A percentile compares a stretch with the other conserved stretches of the same genome.
phyloP scores from a whole-genome alignment of 2,888 invertebrate species.

The Seira ritae region DNA sequence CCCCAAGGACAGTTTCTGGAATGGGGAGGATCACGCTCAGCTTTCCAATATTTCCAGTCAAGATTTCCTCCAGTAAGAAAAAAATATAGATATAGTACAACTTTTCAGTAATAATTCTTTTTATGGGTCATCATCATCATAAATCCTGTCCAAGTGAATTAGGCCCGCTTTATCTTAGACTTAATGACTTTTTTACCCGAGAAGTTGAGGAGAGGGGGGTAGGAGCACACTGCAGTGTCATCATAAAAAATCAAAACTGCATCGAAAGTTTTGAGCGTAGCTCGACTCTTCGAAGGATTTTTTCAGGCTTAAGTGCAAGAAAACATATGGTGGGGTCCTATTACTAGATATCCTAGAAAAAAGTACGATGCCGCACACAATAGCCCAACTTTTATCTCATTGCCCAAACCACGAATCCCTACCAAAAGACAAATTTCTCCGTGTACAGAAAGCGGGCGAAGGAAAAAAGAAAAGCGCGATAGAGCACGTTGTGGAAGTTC shows the following conservation, averaged over 20 bases:
- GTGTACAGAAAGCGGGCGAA: background rate
- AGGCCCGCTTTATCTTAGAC: background rate
- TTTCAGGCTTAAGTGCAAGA: background rate
- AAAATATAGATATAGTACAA: background rate
- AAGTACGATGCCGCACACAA: background rate
- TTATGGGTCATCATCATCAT: conserved; percentile 7
- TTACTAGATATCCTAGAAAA: background rate
- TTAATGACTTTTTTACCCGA: background rate
- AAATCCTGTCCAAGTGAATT: background rate
- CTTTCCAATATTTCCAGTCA: conserved; percentile 53
- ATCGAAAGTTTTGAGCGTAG: background rate
- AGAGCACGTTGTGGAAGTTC: background rate
- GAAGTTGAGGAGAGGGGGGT: background rate
- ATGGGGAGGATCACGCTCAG: conserved; percentile 36
- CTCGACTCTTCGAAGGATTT: background rate
- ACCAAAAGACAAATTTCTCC: background rate
- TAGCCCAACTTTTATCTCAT: background rate
- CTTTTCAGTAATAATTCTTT: conserved; percentile 9
- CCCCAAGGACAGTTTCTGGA: conserved; percentile 27
- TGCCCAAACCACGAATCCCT: background rate
- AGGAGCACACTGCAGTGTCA: background rate
- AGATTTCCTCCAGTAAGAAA: conserved; percentile 67
- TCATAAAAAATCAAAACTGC: conserved; percentile 1
- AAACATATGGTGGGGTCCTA: background rate
- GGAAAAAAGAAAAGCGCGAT: background rate